Conservation (phyloP, 2,888 invertebrate genomes). For the Lottia gigantea region DNA sequence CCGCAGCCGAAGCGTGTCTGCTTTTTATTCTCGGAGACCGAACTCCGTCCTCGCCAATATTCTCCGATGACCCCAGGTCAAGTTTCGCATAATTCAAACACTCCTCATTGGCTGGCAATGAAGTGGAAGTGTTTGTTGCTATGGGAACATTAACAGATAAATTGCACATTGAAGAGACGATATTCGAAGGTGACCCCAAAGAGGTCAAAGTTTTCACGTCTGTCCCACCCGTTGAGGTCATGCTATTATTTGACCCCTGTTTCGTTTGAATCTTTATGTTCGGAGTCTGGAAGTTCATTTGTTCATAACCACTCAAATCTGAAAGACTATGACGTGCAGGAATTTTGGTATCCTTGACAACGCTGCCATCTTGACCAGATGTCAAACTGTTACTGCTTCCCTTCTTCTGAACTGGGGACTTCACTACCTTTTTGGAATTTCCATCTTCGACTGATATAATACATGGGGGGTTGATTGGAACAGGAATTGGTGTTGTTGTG, state of each 20-base stretch:
- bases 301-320: slow-evolving; percentile 48
- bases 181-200: not conserved
- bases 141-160: not conserved
- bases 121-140: slow-evolving; percentile 30
- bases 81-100: slow-evolving; percentile 68
- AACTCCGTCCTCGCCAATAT: slow-evolving; percentile 36
- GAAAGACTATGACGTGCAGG: slow-evolving; percentile 50
- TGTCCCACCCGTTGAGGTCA: slow-evolving; percentile 24
- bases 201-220: not conserved
- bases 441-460: not conserved
- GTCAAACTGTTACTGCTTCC: slow-evolving; percentile 38
- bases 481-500: not conserved
- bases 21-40: slow-evolving; percentile 45
- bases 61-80: slow-evolving; percentile 61
- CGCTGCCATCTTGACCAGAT: slow-evolving; percentile 30
- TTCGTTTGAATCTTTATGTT: slow-evolving; percentile 9
- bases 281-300: slow-evolving; percentile 43
- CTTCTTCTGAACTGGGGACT: slow-evolving; percentile 2
- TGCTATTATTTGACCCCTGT: slow-evolving; percentile 12
- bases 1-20: slow-evolving; percentile 42
- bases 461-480: not conserved
- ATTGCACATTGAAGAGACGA: not conserved
- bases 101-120: slow-evolving; percentile 21
- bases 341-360: slow-evolving; percentile 15
- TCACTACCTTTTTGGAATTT: slow-evolving; percentile 10